These are phyloP conservation scores for Popillia japonica DNA, from an alignment of 1,140 invertebrate species.

Conservation along the genomic window DNA sequence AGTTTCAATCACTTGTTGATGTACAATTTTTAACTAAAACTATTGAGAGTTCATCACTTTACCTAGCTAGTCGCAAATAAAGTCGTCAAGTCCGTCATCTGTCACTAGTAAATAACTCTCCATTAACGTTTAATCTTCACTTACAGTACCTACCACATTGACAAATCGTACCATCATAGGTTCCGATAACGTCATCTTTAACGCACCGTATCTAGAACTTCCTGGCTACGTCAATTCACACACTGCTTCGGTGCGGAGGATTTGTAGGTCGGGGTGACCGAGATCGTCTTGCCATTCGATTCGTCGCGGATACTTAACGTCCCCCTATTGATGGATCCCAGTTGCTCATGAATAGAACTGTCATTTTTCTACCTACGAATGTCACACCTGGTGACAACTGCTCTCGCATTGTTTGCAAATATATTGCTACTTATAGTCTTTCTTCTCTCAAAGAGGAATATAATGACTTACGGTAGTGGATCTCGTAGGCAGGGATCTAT, in stretches of 20 bases:
- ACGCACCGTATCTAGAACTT: constrained; percentile 29
- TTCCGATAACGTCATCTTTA: constrained; percentile 21
- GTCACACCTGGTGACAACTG: constrained; percentile 33
- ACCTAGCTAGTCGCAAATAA: constrained; percentile 4
- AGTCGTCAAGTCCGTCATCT: constrained; percentile 19
- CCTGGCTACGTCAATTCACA: constrained; percentile 25
- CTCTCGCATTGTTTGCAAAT: constrained; percentile 32
- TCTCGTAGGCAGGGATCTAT: constrained; percentile 23
- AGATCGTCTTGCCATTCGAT: constrained; percentile 23
- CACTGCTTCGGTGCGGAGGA: background rate
- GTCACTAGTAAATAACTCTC: constrained; percentile 20
- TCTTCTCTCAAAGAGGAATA: constrained; percentile 13
- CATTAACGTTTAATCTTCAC: constrained; percentile 24
- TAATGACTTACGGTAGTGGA: constrained; percentile 31
- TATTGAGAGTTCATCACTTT: background rate
- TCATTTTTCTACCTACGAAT: constrained; percentile 35
- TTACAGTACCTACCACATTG: constrained; percentile 26
- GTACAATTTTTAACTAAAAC: background rate
- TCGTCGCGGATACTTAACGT: constrained; percentile 32
- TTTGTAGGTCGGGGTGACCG: constrained; percentile 33
- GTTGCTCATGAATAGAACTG: constrained; percentile 28
- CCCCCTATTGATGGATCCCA: constrained; percentile 28
- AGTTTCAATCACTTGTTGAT: background rate
- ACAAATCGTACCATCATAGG: constrained; percentile 21
- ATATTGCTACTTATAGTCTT: constrained; percentile 35